Evolutionary conservation across 2,113 vertebrate species (phyloP).

Genomic region (Irena cyanogastra): DNA sequence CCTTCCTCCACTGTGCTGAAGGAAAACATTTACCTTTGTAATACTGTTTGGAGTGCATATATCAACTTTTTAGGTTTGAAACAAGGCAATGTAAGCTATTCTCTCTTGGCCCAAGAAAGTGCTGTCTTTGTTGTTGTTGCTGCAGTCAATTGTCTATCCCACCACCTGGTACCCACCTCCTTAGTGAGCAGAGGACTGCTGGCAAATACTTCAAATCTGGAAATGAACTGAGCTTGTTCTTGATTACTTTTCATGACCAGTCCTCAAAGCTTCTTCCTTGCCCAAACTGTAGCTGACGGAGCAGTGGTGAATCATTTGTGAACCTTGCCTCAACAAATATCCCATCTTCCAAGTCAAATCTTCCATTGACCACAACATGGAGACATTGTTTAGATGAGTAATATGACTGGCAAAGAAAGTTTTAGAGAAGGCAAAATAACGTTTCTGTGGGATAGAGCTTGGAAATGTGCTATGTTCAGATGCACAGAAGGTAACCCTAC

Average conservation of each 20-base stretch:
- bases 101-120: neutral
- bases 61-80: neutral
- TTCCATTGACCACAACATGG: neutral
- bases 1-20: neutral
- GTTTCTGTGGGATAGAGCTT: neutral
- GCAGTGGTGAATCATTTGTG: rapidly evolving
- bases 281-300: neutral
- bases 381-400: neutral
- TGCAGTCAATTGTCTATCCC: neutral
- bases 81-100: neutral
- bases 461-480: neutral
- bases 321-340: neutral
- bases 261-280: neutral
- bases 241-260: neutral
- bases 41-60: neutral
- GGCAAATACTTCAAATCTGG: neutral
- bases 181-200: neutral
- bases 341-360: neutral
- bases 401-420: neutral
- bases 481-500: neutral
- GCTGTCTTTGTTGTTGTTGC: neutral
- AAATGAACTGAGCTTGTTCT: neutral
- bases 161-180: neutral
- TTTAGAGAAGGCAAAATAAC: neutral
- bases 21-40: neutral